Evolutionary conservation across 1,140 invertebrate genomes (phyloP), one percentile per base, ranked within the genome.

Genomic region (Platorchestia sp.): DNA sequence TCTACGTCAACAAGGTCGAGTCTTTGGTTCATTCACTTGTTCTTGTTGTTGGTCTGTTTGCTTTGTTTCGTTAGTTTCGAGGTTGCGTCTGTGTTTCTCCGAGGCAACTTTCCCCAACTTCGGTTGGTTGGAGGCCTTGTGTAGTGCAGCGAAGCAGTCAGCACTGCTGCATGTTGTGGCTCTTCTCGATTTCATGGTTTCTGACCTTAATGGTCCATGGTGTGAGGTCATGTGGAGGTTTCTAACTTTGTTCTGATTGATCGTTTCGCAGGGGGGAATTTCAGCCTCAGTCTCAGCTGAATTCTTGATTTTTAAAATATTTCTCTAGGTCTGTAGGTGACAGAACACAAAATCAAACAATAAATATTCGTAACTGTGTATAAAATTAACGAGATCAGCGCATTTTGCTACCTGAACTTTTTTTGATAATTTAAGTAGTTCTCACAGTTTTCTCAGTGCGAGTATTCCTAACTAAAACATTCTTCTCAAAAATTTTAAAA

Each of bases 111-210:
- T 93, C 91, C 91, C 91, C 40, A 10, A 93, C 91, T 93, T 45
- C 91, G 91, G 91, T 93, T 44, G 91, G 91, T 41, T 93, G 43
- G 45, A 47, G 91, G 91, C 91, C 91, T 93, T 93, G 91, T 6
- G 10, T 93, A 7, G 0, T 14, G n/a, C 16, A 89, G 87, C 43
- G 87, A 27, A 89, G 87, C 87, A 89, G 27, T 89, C 87, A 41
- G 14, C 43, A 41, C 10, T 43, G 87, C 59, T 75, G 59, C 59
- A 10, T 51, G 19, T 51, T 51, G 47, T 51, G 47, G 47, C 47
- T 75, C 59, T 75, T 75, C 59, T 75, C 59, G 59, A 75, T 36
- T 75, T 75, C 59, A 75, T 75, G 59, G 59, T 75, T 75, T 75
- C 59, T 75, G 27, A 75, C 59, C 59, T 75, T 75, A 75, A 75